These are phyloP conservation scores for Podarcis raffonei DNA, from an alignment of 2,113 vertebrate species.

Conservation along the genomic window DNA sequence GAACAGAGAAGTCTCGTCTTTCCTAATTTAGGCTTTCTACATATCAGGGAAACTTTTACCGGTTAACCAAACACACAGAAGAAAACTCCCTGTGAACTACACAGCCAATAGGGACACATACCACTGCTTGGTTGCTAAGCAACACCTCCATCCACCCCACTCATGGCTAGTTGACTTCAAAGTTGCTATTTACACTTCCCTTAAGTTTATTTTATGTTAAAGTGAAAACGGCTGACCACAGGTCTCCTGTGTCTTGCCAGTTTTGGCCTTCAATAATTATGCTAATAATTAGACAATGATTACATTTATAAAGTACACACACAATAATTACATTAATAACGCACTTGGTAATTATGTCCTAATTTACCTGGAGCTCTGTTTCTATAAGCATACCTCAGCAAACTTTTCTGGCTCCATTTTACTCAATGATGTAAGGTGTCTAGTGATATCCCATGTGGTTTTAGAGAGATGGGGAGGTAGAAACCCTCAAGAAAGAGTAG, in stretches of 20 bases:
- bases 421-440: not conserved
- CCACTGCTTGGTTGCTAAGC: too few species aligned
- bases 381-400: not conserved
- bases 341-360: not conserved
- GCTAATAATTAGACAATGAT: not conserved
- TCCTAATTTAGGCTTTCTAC: too few species aligned
- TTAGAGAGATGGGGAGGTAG: not conserved
- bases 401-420: not conserved
- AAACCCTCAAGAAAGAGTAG: slow-evolving; percentile 64
- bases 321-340: not conserved
- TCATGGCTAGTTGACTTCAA: too few species aligned
- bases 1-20: too few species aligned
- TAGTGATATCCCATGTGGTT: slow-evolving; percentile 27
- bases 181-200: not conserved
- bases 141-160: too few species aligned
- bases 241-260: not conserved
- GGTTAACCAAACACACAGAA: too few species aligned
- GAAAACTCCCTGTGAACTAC: too few species aligned
- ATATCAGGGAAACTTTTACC: too few species aligned
- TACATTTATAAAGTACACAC: not conserved
- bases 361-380: not conserved
- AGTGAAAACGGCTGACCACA: not conserved
- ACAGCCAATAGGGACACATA: too few species aligned
- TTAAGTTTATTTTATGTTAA: not conserved
- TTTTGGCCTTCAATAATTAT: not conserved